Base-by-base conservation (phyloP, 2,113 vertebrate species). In the Lipotes vexillifer region DNA sequence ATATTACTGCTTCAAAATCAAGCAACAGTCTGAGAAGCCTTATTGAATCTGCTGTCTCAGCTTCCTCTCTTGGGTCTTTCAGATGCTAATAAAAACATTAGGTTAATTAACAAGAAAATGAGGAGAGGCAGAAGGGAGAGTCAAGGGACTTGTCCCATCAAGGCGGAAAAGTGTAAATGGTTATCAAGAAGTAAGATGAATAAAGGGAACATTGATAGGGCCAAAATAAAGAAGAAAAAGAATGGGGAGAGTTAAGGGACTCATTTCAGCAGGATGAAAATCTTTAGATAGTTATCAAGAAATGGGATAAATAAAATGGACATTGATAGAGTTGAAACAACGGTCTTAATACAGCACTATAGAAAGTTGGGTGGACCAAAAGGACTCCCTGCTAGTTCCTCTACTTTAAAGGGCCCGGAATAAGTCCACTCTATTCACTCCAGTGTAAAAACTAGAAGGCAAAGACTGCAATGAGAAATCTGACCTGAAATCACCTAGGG, bases 391-490 rank as follows among this genome's bases (percentile, higher is more conserved):
- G 18, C 38, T 69, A 10, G 31, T 68, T 29, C 9, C 8, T 21
- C 36, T 36, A 17, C 33, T 23, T 61, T 52, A 52, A 90, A 55
- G 9, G 13, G 41, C 3, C 41, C 75, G 41, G 25, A 77, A 78
- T 27, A 44, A 84, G 49, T 63, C 65, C n/a, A 61, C 38, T 90
- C 15, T 75, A 49, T 69, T 68, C 63, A n/a, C 38, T 33, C 20
- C 52, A 84, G 29, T 44, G 20, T 74, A 92, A 84, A 96, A 93
- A 7, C 8, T 63, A 96, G 33, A 85, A 93, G 52, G 63, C 63
- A 93, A 96, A 90, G 71, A 93, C 14, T 63, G 83, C 7, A 85
- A n/a, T 61, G 46, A 88, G 49, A 96, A 93, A 83, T 83, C 13
- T 68, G 63, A 96, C 33, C 41, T 63, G 44, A 72, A 86, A 71